Percentiles rank a stretch among this genome's conserved stretches.
Evolutionary conservation across 2,113 vertebrate genomes (phyloP).

Genomic region (Anarrhichthys ocellatus): DNA sequence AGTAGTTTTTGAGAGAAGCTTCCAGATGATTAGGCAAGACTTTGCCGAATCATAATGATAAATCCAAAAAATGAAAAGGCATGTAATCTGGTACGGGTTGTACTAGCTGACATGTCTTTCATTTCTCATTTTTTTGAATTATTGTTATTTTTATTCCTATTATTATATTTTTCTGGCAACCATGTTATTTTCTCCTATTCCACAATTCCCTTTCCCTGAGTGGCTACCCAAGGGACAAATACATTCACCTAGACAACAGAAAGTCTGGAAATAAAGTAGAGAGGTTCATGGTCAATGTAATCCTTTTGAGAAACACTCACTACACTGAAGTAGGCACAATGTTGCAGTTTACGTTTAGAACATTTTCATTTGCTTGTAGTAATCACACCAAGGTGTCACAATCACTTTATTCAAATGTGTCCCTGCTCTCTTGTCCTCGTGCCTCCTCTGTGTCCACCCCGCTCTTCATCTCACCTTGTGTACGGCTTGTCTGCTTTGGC

Average conservation of each 20-base stretch:
- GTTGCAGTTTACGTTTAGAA: too few species aligned
- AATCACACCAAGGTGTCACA: not conserved
- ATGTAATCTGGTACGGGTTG: too few species aligned
- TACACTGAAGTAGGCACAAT: not conserved
- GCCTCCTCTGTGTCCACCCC: not conserved
- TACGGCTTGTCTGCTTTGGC: conserved; percentile 14
- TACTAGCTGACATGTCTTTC: too few species aligned
- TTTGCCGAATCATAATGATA: too few species aligned
- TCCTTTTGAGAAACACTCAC: not conserved
- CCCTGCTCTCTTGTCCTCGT: not conserved
- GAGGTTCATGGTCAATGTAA: not conserved
- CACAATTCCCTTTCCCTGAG: too few species aligned
- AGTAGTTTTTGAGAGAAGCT: too few species aligned
- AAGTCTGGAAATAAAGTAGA: not conserved
- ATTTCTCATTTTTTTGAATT: too few species aligned
- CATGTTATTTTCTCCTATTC: not conserved
- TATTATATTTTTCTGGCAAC: too few species aligned
- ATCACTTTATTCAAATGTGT: not conserved
- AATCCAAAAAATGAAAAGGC: too few species aligned
- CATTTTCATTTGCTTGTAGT: not conserved
- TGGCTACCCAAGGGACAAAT: not conserved
- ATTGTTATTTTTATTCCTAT: too few species aligned
- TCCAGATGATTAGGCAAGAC: too few species aligned
- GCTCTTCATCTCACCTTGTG: not conserved
- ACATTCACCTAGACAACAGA: not conserved